Percentiles rank a stretch among this genome's conserved stretches.
Conservation (phyloP, 2,113 vertebrate genomes). For the Laticauda laticaudata region DNA sequence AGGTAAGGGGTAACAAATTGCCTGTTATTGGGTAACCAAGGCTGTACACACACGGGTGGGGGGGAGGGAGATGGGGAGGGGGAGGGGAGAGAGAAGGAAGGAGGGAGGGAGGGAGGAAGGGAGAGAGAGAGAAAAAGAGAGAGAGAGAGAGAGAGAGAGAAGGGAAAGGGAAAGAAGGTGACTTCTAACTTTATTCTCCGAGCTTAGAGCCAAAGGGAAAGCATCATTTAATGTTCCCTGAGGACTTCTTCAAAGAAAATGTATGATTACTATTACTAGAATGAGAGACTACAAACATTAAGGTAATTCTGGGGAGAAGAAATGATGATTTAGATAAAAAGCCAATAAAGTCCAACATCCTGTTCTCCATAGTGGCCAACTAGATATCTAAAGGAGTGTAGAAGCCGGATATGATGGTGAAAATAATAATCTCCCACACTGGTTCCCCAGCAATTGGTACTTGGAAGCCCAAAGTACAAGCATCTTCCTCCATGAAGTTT, state of each 20-base stretch:
- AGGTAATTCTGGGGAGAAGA: background rate
- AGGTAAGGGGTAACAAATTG: background rate
- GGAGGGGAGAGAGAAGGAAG: too few relatives aligned
- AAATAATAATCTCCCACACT: background rate
- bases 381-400: background rate
- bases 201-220: background rate
- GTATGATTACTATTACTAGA: background rate
- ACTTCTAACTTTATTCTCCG: background rate
- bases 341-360: background rate
- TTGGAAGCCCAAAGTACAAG: background rate
- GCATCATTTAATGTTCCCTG: background rate
- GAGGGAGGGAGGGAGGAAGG: too few relatives aligned
- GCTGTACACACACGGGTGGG: too few relatives aligned
- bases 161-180: too few relatives aligned
- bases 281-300: background rate
- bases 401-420: background rate
- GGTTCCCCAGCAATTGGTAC: background rate
- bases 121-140: too few relatives aligned
- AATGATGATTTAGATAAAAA: background rate
- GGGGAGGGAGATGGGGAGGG: too few relatives aligned
- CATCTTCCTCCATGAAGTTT: background rate
- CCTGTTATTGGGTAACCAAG: background rate
- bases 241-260: background rate
- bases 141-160: too few relatives aligned
- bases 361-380: background rate